Conservation (phyloP, 92 coral and sea anemone genomes). For the Pocillopora meandrina region DNA sequence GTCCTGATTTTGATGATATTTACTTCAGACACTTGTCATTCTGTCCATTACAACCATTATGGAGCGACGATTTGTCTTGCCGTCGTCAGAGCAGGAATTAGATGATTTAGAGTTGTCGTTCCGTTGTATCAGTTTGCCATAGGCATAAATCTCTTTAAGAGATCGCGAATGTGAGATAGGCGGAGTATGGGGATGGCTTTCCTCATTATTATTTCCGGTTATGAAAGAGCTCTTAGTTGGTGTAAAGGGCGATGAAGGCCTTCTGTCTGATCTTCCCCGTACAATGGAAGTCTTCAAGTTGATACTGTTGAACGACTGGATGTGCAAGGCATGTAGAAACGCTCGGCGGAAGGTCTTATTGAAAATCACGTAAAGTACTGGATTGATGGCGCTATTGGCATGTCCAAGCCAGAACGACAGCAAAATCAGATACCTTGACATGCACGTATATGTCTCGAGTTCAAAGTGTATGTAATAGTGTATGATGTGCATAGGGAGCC, state of each 20-base stretch:
- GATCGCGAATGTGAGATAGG: not conserved
- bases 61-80: constrained; percentile 7
- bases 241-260: constrained; percentile 3
- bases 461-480: constrained; percentile 90
- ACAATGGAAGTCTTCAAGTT: constrained; percentile 9
- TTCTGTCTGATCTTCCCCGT: not conserved
- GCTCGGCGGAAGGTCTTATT: constrained; percentile 88
- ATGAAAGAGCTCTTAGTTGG: not conserved
- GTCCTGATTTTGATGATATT: too few species aligned
- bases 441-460: constrained; percentile 56
- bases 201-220: constrained; percentile 17
- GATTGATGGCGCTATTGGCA: constrained; percentile 87
- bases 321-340: constrained; percentile 74
- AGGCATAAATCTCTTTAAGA: constrained; percentile 11
- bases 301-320: constrained; percentile 50
- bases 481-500: constrained; percentile 82
- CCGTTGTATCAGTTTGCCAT: constrained; percentile 18
- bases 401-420: constrained; percentile 87
- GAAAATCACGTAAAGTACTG: constrained; percentile 73
- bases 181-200: not conserved
- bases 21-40: constrained; percentile 25
- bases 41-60: constrained; percentile 17
- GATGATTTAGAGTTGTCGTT: constrained; percentile 19
- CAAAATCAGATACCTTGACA: constrained; percentile 48
- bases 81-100: constrained; percentile 14